A percentile compares a stretch with the other conserved stretches of the same genome.
phyloP scores from a whole-genome alignment of 2,797 vertebrate species.

The Spheniscus humboldti region DNA sequence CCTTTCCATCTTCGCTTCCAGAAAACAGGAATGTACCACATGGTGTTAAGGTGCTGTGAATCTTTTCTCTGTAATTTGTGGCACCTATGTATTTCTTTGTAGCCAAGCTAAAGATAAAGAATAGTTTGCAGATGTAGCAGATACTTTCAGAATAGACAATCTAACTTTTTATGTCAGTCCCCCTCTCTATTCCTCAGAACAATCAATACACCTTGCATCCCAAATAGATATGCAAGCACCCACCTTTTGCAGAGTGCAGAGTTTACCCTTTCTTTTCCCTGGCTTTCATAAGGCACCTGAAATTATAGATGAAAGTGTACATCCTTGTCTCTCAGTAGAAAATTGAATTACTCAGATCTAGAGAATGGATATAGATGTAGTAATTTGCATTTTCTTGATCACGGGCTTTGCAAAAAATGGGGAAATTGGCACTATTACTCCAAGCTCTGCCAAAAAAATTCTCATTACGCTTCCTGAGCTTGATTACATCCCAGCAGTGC shows the following conservation, averaged over 20 bases:
- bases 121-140: background rate
- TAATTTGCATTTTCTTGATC: background rate
- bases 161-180: background rate
- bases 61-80: slow-evolving; percentile 92
- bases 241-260: background rate
- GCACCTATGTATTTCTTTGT: slow-evolving; percentile 91
- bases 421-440: background rate
- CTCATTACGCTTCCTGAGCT: background rate
- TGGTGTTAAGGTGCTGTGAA: slow-evolving; percentile 91
- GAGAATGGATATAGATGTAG: background rate
- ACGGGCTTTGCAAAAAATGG: background rate
- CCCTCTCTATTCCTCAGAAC: background rate
- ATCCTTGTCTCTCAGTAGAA: background rate
- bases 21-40: slow-evolving; percentile 96
- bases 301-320: background rate
- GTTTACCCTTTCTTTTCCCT: background rate
- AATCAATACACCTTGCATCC: background rate
- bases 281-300: background rate
- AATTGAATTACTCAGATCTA: background rate
- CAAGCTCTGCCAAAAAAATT: background rate
- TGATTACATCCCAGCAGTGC: background rate
- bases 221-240: background rate
- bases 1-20: slow-evolving; percentile 93
- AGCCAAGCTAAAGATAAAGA: slow-evolving; percentile 78
- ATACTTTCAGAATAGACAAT: background rate